A percentile compares a stretch with the other conserved stretches of the same genome.
These are phyloP conservation scores for Dysidea cf. avara DNA, from an alignment of 37 sponge, comb jelly and placozoan species.

Conservation along the genomic window DNA sequence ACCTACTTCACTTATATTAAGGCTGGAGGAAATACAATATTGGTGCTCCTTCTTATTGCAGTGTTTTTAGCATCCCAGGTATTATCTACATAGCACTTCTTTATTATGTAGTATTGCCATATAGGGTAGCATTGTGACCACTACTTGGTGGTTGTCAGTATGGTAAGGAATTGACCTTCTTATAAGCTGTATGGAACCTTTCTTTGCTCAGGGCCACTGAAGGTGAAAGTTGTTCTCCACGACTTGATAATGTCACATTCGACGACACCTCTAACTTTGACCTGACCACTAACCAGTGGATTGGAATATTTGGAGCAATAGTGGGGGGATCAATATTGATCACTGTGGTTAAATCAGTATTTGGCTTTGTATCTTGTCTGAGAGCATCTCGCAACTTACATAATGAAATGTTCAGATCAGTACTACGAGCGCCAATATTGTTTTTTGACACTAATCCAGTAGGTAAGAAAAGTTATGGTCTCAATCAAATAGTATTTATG, in stretches of 20 bases:
- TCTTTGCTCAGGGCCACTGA: too few species aligned
- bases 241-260: too few species aligned
- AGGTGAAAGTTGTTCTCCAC: too few species aligned
- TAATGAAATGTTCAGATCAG: slow-evolving; percentile 10
- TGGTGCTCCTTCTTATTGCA: slow-evolving; percentile 48
- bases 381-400: slow-evolving; percentile 63
- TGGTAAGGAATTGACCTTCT: slow-evolving; percentile 34
- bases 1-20: slow-evolving; percentile 62
- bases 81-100: background rate
- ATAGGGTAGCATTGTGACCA: slow-evolving; percentile 35
- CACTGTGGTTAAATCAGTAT: slow-evolving; percentile 17
- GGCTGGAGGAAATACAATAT: slow-evolving; percentile 37
- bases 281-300: slow-evolving; percentile 8
- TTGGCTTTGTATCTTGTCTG: slow-evolving; percentile 32
- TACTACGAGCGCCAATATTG: background rate
- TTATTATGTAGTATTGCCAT: too few species aligned
- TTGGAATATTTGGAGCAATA: slow-evolving; percentile 44
- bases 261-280: too few species aligned
- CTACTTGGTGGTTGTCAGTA: slow-evolving; percentile 71
- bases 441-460: slow-evolving; percentile 1
- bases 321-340: slow-evolving; percentile 20
- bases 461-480: too few species aligned
- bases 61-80: slow-evolving; percentile 16
- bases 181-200: too few species aligned
- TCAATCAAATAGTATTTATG: too few species aligned